Evolutionary conservation across 2,797 vertebrate genomes (phyloP), one percentile per base, ranked within the genome.

Genomic region (Danio albolineatus): DNA sequence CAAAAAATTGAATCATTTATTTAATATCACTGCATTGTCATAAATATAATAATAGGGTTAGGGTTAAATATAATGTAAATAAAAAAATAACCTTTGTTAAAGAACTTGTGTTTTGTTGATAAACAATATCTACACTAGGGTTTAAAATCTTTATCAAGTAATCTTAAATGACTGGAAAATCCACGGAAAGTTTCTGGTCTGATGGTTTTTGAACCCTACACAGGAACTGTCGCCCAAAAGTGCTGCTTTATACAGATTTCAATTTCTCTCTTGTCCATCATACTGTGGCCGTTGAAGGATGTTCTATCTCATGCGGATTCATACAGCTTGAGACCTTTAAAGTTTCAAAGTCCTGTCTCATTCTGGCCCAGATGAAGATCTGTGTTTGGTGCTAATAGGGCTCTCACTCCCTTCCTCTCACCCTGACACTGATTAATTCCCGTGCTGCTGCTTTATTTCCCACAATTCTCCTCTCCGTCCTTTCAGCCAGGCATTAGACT

Each of bases 361-460:
- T 64, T 73, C 83, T 84, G 65, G 69, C 74, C 71, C 43, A 70
- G 57, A 61, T 61, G 44, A 70, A 53, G 28, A 78, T 76, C 49
- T 41, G 6, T 73, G 9, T 78, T 41, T 78, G 12, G 21, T 41
- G 65, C 28, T 69, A 60, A 61, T 65, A 65, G 10, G 44, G 70
- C 65, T 78, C 75, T 78, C 73, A 57, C 85, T 73, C 84, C 36
- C n/a, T n/a, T 59, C 39, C 21, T 65, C n/a, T 46, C n/a, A 56
- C 10, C 64, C 49, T 87, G 89, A 91, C 90, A 89, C 86, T 92
- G 90, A 91, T 74, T 82, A 86, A 92, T 91, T 59, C 82, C 81
- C 4, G 2, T 65, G 86, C 81, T 79, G 48, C 70, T 17, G 4
- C 44, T 84, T 74, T 75, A 57, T 67, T 71, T 77, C 43, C 19